Evolutionary conservation across 2,888 invertebrate genomes (phyloP), one percentile per base, ranked within the genome.

Genomic region (Alloplasta piceator): DNA sequence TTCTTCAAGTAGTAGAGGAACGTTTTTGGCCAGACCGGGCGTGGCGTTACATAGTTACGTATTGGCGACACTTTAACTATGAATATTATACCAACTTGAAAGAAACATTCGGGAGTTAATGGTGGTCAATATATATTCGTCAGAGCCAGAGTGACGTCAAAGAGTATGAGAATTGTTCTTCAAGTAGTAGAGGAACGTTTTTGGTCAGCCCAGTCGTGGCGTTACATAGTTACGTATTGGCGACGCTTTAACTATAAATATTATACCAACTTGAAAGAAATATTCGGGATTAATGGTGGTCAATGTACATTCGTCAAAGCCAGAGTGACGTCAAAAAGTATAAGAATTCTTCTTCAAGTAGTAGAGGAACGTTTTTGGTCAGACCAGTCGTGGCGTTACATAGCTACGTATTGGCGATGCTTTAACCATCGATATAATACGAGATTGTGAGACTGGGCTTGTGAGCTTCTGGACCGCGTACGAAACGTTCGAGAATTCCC

Each of bases 401-500:
- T 26, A 71, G 56, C 7, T 52, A 55, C 16, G 16, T 16, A 10
- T 48, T 26, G 26, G 26, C 26, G 26, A 26, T 26, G 26, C 26
- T 26, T 26, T 26, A 26, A 26, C 26, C 26, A 36, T 4, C 5
- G 3, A 10, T 50, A n/a, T 50, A 26, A 16, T 48, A 38, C 48
- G 39, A 26, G 14, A 12, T 43, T 60, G 39, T 61, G 56, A 64
- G n/a, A 56, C 41, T 72, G 61, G 50, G 72, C 56, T 56, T 50
- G 60, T 74, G 50, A 46, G 73, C 46, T 75, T 63, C 36, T 66
- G 61, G 55, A 52, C 36, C 52, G 26, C 50, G 61, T 72, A 81
- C 79, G 26, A 26, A 71, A 63, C 52, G 58, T 70, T 77, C 78
- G 76, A 26, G 26, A 85, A 86, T 83, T 83, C 77, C 73, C 76